phyloP scores from a whole-genome alignment of 2,113 vertebrate genomes.

The Miniopterus natalensis region DNA sequence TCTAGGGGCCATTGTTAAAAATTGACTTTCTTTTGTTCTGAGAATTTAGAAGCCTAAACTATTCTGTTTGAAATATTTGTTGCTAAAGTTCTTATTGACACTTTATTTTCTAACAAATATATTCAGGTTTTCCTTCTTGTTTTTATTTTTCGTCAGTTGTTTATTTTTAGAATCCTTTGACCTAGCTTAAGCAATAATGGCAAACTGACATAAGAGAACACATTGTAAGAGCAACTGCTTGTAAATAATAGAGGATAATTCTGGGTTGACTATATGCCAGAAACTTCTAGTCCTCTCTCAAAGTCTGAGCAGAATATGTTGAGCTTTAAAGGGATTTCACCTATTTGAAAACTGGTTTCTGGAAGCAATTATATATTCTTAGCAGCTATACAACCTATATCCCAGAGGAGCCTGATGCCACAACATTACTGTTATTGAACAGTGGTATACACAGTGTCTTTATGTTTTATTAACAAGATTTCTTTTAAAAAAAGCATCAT shows the following conservation, averaged over 20 bases:
- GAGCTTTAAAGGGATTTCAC: constrained; percentile 10
- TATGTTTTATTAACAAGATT: background rate
- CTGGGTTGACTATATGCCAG: background rate
- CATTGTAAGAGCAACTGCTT: constrained; percentile 51
- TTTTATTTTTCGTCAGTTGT: background rate
- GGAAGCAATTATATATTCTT: constrained; percentile 30
- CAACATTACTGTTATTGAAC: constrained; percentile 25
- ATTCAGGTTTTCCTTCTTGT: background rate
- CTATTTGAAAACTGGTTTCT: constrained; percentile 55
- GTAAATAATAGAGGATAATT: constrained; percentile 59
- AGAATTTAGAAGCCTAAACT: background rate
- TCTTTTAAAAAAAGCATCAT: background rate
- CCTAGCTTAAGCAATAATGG: constrained; percentile 19
- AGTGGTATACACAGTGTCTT: background rate
- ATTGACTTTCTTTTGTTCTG: constrained; percentile 1
- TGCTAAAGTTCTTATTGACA: background rate
- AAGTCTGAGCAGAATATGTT: constrained; percentile 20
- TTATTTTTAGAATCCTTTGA: constrained; percentile 50
- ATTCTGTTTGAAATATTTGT: constrained; percentile 10
- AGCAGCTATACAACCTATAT: constrained; percentile 41
- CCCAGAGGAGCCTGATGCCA: background rate
- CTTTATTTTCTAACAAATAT: constrained; percentile 36
- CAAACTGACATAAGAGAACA: constrained; percentile 40
- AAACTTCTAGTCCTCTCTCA: background rate
- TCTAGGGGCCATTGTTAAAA: background rate